Evolutionary conservation across 2,797 vertebrate species (phyloP).

Genomic region (Chrosomus eos): DNA sequence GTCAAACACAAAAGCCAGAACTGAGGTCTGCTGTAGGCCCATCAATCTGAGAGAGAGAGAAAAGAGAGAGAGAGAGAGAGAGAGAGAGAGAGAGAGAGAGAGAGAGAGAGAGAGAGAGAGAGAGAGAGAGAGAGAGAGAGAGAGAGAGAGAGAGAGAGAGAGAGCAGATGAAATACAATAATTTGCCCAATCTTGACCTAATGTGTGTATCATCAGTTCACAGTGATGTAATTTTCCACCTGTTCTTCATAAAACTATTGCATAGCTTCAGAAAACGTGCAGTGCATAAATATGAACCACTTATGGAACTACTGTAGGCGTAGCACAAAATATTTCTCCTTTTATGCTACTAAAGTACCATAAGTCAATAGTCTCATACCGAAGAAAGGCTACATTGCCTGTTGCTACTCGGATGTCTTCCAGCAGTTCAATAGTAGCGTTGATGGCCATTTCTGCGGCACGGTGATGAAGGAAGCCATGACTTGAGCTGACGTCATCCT

Average conservation of each 20-base stretch:
- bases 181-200: neutral
- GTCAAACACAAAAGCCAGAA: constrained; percentile 77
- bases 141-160: too few relatives aligned
- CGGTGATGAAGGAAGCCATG: constrained; percentile 61
- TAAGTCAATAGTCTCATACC: constrained; percentile 59
- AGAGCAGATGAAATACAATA: neutral
- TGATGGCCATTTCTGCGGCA: constrained; percentile 69
- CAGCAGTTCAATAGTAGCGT: constrained; percentile 73
- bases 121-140: neutral
- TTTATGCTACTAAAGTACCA: neutral
- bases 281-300: neutral
- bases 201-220: neutral
- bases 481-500: constrained; percentile 21
- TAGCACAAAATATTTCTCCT: neutral
- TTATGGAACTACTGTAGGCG: neutral
- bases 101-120: too few relatives aligned
- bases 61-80: too few relatives aligned
- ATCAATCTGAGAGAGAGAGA: constrained; percentile 64
- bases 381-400: constrained; percentile 68
- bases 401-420: constrained; percentile 68
- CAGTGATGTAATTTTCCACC: neutral
- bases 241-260: neutral
- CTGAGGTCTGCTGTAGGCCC: constrained; percentile 69
- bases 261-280: neutral
- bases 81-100: too few relatives aligned